Evolutionary conservation across 1,140 invertebrate species (phyloP).

Genomic region (Hylaeus anthracinus): DNA sequence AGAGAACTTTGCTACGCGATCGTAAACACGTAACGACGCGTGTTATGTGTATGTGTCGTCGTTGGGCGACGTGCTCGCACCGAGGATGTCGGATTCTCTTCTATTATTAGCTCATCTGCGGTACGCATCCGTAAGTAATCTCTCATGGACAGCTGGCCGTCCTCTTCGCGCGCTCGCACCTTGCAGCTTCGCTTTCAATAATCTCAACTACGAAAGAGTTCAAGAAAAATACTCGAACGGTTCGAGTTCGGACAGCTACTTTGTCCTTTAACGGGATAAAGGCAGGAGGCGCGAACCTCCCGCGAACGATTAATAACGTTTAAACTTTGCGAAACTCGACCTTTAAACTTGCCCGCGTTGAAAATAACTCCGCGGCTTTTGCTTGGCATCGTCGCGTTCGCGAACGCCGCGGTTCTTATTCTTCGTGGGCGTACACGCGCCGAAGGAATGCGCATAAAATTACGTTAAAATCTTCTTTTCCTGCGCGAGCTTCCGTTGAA

Average conservation of each 20-base stretch:
- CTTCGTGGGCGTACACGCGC: conserved; percentile 36
- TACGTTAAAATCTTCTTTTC: conserved; percentile 34
- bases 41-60: conserved; percentile 15
- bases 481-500: background rate
- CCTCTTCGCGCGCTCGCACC: background rate
- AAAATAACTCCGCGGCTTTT: conserved; percentile 32
- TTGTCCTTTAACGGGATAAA: background rate
- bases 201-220: too few relatives aligned
- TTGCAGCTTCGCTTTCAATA: background rate
- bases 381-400: conserved; percentile 15
- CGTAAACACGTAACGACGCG: conserved; percentile 44
- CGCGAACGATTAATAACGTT: too few relatives aligned
- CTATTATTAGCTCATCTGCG: conserved; percentile 17
- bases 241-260: background rate
- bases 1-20: conserved; percentile 34
- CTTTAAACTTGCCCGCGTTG: conserved; percentile 28
- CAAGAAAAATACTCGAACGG: too few relatives aligned
- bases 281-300: background rate
- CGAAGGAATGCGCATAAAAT: conserved; percentile 41
- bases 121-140: conserved; percentile 9
- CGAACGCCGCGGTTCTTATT: conserved; percentile 22
- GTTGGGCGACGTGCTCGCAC: background rate
- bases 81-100: background rate
- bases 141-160: conserved; percentile 2
- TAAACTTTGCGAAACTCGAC: too few relatives aligned